Base-by-base conservation (phyloP, 2,888 invertebrate genomes). In the Sinohyriopsis cumingii region DNA sequence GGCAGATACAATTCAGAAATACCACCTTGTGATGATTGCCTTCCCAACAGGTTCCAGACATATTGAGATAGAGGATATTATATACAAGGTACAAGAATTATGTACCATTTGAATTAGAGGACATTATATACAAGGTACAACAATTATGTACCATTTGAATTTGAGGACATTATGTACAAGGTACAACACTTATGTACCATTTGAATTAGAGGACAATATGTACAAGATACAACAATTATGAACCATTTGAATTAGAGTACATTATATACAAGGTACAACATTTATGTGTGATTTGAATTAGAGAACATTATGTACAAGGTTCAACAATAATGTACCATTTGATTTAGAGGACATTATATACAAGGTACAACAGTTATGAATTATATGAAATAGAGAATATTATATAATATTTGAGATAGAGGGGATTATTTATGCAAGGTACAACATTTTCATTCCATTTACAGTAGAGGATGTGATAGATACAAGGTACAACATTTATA, bases 291-390 rank as follows among this genome's bases (percentile, higher is more conserved):
- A 5, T 4, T 78, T 68, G 71, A 79, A 59, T 73, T 82, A 20
- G 82, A 83, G 65, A 80, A 83, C 28, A 77, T 81, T 65, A 69
- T 76, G 4, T 78, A 78, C 69, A 73, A 79, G 73, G 83, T 82
- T 68, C 19, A 24, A 59, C 24, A n/a, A 3, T 28, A 5, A 5
- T 28, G 28, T 24, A 24, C 19, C 55, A 54, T 20, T n/a, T 61
- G 1, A 22, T 5, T 5, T 28, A 28, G 28, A 28, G 6, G 28
- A 28, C 6, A 28, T 28, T 28, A 28, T 5, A 28, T 28, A 28
- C 28, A 28, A 28, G 28, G 6, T 28, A 28, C 28, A 28, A 28
- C 28, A 28, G 3, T 33, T 33, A 33, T 33, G 5, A 7, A 7
- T 1, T 7, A 33, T 33, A 7, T 33, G 28, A 33, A 33, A 33